Evolutionary conservation across 2,888 invertebrate genomes (phyloP).

Genomic region (Leptinotarsa tumamoca): DNA sequence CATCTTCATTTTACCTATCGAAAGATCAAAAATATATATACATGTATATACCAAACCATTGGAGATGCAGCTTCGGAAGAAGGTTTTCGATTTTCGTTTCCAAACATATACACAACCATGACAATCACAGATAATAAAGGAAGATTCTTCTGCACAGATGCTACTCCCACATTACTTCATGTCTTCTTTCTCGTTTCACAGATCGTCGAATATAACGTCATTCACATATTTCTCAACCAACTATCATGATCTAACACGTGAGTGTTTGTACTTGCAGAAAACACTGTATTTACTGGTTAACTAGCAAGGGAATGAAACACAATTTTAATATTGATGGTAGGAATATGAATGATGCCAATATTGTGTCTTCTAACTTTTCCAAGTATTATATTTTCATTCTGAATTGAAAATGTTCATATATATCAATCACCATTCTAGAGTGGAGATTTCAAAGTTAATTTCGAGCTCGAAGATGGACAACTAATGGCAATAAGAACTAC

Average conservation of each 20-base stretch:
- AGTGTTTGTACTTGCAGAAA: neutral
- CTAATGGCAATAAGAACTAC: no score
- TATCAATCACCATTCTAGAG: no score
- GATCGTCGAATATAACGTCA: neutral
- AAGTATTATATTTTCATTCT: no score
- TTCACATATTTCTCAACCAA: neutral
- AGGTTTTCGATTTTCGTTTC: slow-evolving; percentile 10
- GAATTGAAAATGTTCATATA: no score
- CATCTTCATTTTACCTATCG: slow-evolving; percentile 62
- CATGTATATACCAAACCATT: slow-evolving; percentile 36
- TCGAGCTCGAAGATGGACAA: no score
- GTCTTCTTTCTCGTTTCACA: neutral
- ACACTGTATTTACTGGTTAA: neutral
- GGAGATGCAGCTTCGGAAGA: slow-evolving; percentile 2
- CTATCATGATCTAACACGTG: neutral
- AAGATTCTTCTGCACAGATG: neutral
- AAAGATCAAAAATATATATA: slow-evolving; percentile 46
- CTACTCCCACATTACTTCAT: slow-evolving; percentile 1
- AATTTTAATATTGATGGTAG: neutral
- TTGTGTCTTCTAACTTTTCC: neutral
- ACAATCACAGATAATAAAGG: neutral
- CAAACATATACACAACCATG: slow-evolving; percentile 36
- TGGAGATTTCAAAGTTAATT: no score
- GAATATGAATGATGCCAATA: slow-evolving; percentile 15
- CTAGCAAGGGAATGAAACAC: neutral